Evolutionary conservation across 2,888 invertebrate species (phyloP).

Genomic region (Pecten maximus): DNA sequence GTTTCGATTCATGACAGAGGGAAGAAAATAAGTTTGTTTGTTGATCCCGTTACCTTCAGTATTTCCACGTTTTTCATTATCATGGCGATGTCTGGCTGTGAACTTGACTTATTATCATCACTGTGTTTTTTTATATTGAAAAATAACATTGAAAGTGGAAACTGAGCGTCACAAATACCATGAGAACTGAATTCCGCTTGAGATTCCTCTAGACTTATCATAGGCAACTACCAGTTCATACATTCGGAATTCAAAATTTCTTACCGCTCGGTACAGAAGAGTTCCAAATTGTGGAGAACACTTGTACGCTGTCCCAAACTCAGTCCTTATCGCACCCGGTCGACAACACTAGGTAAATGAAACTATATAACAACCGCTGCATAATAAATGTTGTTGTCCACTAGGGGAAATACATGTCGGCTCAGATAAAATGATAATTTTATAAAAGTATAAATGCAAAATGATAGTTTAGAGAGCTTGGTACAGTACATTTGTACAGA

Average conservation of each 20-base stretch:
- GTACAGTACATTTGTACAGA: no score
- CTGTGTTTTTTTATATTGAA: neutral
- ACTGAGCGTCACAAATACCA: neutral
- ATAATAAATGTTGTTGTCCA: no score
- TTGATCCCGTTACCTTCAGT: neutral
- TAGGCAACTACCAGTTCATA: neutral
- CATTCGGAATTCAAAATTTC: neutral
- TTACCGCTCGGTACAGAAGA: neutral
- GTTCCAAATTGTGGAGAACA: no score
- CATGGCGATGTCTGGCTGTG: neutral
- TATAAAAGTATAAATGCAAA: no score
- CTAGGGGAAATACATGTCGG: no score
- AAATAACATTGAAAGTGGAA: neutral
- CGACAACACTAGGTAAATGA: no score
- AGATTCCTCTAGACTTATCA: neutral
- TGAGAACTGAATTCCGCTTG: conserved; percentile 20
- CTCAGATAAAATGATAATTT: no score
- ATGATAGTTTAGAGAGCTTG: no score
- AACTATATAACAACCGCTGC: no score
- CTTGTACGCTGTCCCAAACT: no score
- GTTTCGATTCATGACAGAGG: no score
- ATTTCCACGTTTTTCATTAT: neutral
- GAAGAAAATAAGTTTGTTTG: neutral
- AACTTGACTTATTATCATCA: neutral
- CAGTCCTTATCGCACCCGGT: no score